Conservation (phyloP, 1,140 invertebrate species). For the Capitella teleta region DNA sequence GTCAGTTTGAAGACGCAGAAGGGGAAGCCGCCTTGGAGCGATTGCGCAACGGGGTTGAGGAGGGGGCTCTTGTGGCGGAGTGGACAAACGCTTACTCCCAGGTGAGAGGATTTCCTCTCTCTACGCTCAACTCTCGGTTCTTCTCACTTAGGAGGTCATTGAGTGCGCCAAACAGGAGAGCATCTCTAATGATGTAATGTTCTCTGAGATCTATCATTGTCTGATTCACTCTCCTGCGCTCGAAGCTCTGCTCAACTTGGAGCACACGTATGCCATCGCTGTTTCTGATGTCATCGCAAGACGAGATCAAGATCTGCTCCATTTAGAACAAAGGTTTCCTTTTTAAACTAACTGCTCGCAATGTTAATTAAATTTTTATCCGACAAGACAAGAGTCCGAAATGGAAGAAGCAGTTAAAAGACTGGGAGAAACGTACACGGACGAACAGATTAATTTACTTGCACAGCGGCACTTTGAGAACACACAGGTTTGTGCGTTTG, state of each 20-base stretch:
- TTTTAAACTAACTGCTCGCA: not conserved
- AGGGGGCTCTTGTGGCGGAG: too few relatives aligned
- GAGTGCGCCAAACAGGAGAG: slow-evolving; percentile 49
- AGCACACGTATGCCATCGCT: slow-evolving; percentile 63
- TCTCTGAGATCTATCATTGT: slow-evolving; percentile 67
- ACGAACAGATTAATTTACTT: slow-evolving; percentile 65
- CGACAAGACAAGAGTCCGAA: slow-evolving; percentile 61
- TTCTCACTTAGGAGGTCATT: slow-evolving; percentile 30
- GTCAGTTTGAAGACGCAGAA: too few relatives aligned
- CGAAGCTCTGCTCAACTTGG: slow-evolving; percentile 63
- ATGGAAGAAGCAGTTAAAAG: slow-evolving; percentile 60
- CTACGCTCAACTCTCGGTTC: slow-evolving; percentile 6
- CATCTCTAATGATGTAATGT: slow-evolving; percentile 57
- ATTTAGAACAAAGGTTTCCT: slow-evolving; percentile 52
- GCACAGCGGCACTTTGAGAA: slow-evolving; percentile 66
- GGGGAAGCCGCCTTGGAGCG: too few relatives aligned
- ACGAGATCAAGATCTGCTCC: slow-evolving; percentile 53
- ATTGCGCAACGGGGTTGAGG: too few relatives aligned
- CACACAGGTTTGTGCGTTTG: slow-evolving; percentile 44
- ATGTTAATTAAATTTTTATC: not conserved
- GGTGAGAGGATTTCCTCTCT: not conserved
- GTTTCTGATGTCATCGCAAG: slow-evolving; percentile 55
- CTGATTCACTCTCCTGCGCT: slow-evolving; percentile 70
- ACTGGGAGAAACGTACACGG: slow-evolving; percentile 53
- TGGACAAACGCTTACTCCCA: not conserved